Percentiles rank a stretch among this genome's conserved stretches.
Evolutionary conservation across 1,140 invertebrate genomes (phyloP).

Genomic region (Steinernema khuongi): DNA sequence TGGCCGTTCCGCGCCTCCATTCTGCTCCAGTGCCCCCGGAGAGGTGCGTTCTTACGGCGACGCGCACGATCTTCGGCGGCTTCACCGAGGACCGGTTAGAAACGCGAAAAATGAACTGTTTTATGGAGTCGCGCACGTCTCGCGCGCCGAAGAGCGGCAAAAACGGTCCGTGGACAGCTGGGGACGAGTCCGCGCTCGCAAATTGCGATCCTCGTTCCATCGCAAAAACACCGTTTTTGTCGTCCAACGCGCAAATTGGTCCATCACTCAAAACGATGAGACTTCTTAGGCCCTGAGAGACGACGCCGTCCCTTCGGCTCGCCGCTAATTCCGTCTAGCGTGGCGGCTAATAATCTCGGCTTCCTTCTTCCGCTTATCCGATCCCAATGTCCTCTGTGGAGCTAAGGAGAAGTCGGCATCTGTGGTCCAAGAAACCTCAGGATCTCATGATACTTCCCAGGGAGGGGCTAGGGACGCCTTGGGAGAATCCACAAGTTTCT

Average conservation of each 20-base stretch:
- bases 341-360: too few species aligned
- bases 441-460: too few species aligned
- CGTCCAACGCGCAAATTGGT: not conserved
- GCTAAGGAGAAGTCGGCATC: too few species aligned
- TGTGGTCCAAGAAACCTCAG: too few species aligned
- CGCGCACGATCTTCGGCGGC: not conserved
- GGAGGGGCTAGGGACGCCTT: too few species aligned
- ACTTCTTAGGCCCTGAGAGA: not conserved
- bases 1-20: too few species aligned
- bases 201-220: not conserved
- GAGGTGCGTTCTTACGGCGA: too few species aligned
- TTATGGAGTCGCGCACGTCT: constrained; percentile 9
- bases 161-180: constrained; percentile 2
- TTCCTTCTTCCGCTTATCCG: too few species aligned
- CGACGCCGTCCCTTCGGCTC: not conserved
- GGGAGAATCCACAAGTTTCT: too few species aligned
- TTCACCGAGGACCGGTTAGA: constrained; percentile 12
- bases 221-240: constrained; percentile 13
- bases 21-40: too few species aligned
- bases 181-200: not conserved
- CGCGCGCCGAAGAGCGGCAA: not conserved
- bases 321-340: not conserved
- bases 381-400: too few species aligned
- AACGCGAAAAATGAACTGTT: constrained; percentile 2
- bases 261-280: not conserved